A percentile compares a stretch with the other conserved stretches of the same genome.
phyloP scores from a whole-genome alignment of 64 coral and sea anemone species.

The Montipora capricornis region DNA sequence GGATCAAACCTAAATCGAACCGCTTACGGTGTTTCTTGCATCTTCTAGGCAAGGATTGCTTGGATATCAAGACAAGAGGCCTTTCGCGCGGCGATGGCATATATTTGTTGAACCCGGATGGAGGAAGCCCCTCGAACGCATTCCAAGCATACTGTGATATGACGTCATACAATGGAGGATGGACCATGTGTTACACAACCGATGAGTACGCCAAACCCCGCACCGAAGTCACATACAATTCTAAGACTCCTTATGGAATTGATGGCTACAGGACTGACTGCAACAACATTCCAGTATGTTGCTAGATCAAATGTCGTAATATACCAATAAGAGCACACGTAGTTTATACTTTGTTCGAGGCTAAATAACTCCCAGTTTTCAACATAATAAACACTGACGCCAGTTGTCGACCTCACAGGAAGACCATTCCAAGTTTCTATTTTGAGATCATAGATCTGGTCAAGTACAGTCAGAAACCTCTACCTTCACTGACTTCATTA shows the following conservation, averaged over 20 bases:
- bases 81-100: background rate
- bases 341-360: too few species aligned
- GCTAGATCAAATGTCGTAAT: too few species aligned
- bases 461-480: too few species aligned
- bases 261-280: constrained; percentile 33
- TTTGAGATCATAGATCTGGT: too few species aligned
- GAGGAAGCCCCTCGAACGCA: constrained; percentile 18
- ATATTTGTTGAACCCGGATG: constrained; percentile 42
- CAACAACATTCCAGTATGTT: constrained; percentile 29
- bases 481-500: too few species aligned
- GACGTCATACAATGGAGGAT: constrained; percentile 54
- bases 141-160: constrained; percentile 37
- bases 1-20: too few species aligned
- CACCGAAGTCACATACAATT: constrained; percentile 22
- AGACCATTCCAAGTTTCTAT: too few species aligned
- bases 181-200: constrained; percentile 65
- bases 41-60: background rate
- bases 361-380: too few species aligned
- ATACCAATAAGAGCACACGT: too few species aligned
- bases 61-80: background rate
- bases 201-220: constrained; percentile 16
- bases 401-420: too few species aligned
- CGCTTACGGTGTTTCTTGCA: too few species aligned
- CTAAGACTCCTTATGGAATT: constrained; percentile 2
- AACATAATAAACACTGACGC: too few species aligned